Percentiles rank a stretch among this genome's conserved stretches.
These are phyloP conservation scores for Heptranchias perlo DNA, from an alignment of 2,113 vertebrate genomes.

Conservation along the genomic window DNA sequence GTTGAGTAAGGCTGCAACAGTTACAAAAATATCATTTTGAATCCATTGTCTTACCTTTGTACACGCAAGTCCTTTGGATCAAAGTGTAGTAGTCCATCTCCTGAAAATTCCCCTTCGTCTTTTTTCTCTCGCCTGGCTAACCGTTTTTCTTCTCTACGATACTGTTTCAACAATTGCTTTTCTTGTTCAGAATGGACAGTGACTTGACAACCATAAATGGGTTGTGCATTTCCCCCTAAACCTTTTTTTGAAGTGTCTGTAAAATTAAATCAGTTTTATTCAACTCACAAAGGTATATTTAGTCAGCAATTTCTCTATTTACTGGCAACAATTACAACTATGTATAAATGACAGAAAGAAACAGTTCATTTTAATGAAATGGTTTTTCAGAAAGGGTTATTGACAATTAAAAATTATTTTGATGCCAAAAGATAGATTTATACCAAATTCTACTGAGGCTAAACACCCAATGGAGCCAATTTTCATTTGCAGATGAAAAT, in stretches of 20 bases:
- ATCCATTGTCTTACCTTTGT: slow-evolving; percentile 70
- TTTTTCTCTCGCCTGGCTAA: slow-evolving; percentile 78
- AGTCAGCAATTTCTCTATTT: background rate
- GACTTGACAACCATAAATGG: slow-evolving; percentile 86
- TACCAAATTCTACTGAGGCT: background rate
- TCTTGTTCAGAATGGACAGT: slow-evolving; percentile 94
- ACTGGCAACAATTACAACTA: background rate
- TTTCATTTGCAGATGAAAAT: background rate
- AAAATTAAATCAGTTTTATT: slow-evolving; percentile 41
- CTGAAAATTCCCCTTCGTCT: slow-evolving; percentile 69
- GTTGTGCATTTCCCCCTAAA: slow-evolving; percentile 67
- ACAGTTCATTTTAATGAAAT: background rate
- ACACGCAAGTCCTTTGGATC: slow-evolving; percentile 83
- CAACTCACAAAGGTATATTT: background rate
- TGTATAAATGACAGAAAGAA: background rate
- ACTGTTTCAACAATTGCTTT: slow-evolving; percentile 81
- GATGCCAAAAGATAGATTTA: background rate
- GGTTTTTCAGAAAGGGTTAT: background rate
- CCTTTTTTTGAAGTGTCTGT: slow-evolving; percentile 63
- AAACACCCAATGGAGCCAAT: background rate
- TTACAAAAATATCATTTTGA: slow-evolving; percentile 41
- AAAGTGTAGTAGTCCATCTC: slow-evolving; percentile 66
- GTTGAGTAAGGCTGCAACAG: background rate
- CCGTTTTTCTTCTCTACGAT: slow-evolving; percentile 83
- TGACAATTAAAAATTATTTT: background rate